Conservation (phyloP, 2,797 vertebrate genomes). For the Rhinogobio ventralis region DNA sequence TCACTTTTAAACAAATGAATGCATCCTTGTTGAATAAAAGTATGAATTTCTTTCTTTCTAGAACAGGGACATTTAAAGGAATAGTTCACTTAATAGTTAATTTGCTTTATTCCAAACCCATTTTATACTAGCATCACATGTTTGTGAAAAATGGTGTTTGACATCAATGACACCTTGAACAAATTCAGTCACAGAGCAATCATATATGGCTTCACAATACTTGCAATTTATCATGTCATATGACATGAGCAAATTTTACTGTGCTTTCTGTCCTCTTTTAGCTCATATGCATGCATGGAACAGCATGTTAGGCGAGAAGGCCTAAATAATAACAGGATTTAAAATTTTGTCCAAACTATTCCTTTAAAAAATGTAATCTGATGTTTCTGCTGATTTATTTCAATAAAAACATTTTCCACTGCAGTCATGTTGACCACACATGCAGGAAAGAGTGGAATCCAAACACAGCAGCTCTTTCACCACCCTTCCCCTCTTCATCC, state of each 20-base stretch:
- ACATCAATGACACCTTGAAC: neutral
- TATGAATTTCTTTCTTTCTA: no score
- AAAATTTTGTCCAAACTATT: neutral
- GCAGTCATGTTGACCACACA: constrained; percentile 28
- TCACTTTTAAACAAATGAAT: no score
- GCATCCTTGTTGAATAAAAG: no score
- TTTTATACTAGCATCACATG: no score
- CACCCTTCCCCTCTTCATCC: neutral
- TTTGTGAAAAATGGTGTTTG: neutral
- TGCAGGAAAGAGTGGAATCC: neutral
- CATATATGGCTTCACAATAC: neutral
- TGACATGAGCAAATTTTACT: neutral
- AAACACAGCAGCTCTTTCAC: constrained; percentile 9
- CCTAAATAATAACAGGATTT: neutral
- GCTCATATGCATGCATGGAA: neutral
- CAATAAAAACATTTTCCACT: neutral
- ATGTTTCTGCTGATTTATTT: neutral
- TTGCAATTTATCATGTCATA: neutral
- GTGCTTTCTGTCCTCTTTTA: neutral
- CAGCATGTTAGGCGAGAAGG: neutral
- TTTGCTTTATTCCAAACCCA: neutral
- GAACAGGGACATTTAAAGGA: no score
- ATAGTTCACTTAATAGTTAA: no score
- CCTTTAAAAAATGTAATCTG: neutral
- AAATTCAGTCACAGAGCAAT: neutral